Percentiles rank a stretch among this genome's conserved stretches.
These are phyloP conservation scores for Tridacna crocea DNA, from an alignment of 2,888 invertebrate species.

Conservation along the genomic window DNA sequence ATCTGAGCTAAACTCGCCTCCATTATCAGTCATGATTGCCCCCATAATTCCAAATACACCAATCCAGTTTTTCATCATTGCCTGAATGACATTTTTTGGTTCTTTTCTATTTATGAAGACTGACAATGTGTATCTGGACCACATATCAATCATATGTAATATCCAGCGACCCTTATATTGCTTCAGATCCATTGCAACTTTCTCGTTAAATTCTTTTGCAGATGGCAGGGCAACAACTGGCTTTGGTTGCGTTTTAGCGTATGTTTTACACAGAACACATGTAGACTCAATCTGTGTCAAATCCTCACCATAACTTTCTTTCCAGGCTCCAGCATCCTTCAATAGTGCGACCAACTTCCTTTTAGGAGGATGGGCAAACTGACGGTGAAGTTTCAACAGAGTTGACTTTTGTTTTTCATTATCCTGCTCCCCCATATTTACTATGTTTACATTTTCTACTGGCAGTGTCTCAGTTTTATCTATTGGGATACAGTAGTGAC, in stretches of 20 bases:
- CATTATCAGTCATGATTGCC: conserved; percentile 49
- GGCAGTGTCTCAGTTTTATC: too few species aligned
- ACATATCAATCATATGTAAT: conserved; percentile 57
- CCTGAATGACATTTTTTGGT: conserved; percentile 48
- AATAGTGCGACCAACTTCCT: conserved; percentile 35
- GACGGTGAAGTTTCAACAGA: too few species aligned
- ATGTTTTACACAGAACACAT: conserved; percentile 47
- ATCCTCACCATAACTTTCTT: conserved; percentile 24
- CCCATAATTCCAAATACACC: conserved; percentile 57
- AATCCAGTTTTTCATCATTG: conserved; percentile 56
- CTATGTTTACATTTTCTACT: too few species aligned
- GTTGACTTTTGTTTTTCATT: too few species aligned
- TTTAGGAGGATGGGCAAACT: too few species aligned
- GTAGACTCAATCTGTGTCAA: conserved; percentile 27
- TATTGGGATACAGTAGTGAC: too few species aligned
- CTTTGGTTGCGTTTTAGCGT: conserved; percentile 45
- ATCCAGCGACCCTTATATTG: conserved; percentile 48
- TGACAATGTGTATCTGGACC: conserved; percentile 47
- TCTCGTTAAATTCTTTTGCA: conserved; percentile 52
- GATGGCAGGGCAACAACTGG: conserved; percentile 47
- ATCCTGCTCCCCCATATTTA: too few species aligned
- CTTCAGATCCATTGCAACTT: conserved; percentile 57
- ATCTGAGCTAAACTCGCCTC: conserved; percentile 22
- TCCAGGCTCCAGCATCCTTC: conserved; percentile 41
- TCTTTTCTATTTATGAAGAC: conserved; percentile 40